Evolutionary conservation across 2,797 vertebrate species (phyloP), one percentile per base, ranked within the genome.

Genomic region (Propithecus perrieri): DNA sequence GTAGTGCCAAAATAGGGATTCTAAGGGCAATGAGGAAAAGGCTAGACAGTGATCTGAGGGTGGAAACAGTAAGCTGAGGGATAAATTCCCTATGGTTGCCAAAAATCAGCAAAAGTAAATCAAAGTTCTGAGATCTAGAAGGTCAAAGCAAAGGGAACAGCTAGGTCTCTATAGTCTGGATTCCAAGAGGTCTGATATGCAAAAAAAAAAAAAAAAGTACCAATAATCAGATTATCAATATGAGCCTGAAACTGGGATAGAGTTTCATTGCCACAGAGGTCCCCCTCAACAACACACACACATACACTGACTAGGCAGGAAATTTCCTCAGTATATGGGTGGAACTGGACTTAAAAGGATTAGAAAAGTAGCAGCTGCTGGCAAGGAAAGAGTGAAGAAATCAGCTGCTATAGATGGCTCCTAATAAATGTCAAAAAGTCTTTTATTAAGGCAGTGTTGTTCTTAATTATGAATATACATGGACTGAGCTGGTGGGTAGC

Each of bases 401-500:
- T 97, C 94, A 94, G 97, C 94, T 90, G 95, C 85, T 80, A 74
- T 92, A 79, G 81, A 69, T 65, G 59, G 85, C 78, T 74, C 53
- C 88, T 92, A 85, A 97, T 76, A 92, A 89, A 93, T 91, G 78
- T 94, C 81, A 96, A 96, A 97, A 97, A 85, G 88, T 85, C 89
- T 94, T 97, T 96, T 96, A 91, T 91, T 95, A 97, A 97, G 81
- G 92, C 96, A 96, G 96, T 61, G 91, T 92, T 97, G 97, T 98
- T 96, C 92, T 95, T 74, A 91, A 89, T 74, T 95, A 97, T 97
- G 96, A 98, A 97, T 98, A 98, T 97, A 95, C 95, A 97, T 97
- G 91, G 94, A 43, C 94, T 92, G 85, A 97, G 81, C 95, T 96
- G 78, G 83, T 92, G 41, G 72, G 91, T 69, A 97, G 85, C 92